phyloP scores from a whole-genome alignment of 2,113 vertebrate genomes.

The Phodopus roborovskii region DNA sequence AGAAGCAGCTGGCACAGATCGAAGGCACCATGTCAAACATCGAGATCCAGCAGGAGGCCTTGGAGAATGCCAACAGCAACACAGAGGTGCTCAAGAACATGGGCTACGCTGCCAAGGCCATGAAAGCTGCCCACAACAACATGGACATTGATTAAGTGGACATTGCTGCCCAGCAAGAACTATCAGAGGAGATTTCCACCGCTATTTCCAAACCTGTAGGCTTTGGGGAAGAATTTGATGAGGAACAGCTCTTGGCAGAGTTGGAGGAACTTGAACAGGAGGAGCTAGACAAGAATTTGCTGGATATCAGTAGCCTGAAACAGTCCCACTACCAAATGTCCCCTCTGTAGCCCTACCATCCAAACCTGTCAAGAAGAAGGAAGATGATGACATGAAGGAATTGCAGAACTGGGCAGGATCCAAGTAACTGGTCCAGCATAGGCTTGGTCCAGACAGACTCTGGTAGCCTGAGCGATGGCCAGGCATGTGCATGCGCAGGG shows the following conservation, averaged over 20 bases:
- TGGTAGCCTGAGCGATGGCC: no score
- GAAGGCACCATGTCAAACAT: conserved; percentile 98
- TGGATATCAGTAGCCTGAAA: conserved; percentile 95
- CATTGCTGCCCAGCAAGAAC: conserved; percentile 98
- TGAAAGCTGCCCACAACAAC: conserved; percentile 98
- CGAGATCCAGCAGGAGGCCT: conserved; percentile 97
- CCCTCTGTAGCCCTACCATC: conserved; percentile 96
- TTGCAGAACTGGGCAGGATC: no score
- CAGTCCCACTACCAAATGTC: conserved; percentile 95
- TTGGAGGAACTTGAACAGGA: conserved; percentile 98
- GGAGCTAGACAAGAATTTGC: conserved; percentile 96
- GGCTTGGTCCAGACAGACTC: no score
- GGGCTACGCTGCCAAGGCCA: conserved; percentile 97
- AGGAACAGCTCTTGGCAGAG: conserved; percentile 97
- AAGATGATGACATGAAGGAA: no score
- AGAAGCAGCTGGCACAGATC: conserved; percentile 98
- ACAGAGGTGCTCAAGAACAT: conserved; percentile 99
- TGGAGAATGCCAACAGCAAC: conserved; percentile 99
- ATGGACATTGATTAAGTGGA: conserved; percentile 99
- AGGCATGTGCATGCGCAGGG: no score
- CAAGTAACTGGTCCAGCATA: no score
- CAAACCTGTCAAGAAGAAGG: conserved; percentile 85
- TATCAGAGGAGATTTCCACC: conserved; percentile 98
- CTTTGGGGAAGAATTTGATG: conserved; percentile 97
- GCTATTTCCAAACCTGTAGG: conserved; percentile 98